Evolutionary conservation across 37 sponge, comb jelly and placozoan species (phyloP), one percentile per base, ranked within the genome.

Genomic region (Agelas oroides): DNA sequence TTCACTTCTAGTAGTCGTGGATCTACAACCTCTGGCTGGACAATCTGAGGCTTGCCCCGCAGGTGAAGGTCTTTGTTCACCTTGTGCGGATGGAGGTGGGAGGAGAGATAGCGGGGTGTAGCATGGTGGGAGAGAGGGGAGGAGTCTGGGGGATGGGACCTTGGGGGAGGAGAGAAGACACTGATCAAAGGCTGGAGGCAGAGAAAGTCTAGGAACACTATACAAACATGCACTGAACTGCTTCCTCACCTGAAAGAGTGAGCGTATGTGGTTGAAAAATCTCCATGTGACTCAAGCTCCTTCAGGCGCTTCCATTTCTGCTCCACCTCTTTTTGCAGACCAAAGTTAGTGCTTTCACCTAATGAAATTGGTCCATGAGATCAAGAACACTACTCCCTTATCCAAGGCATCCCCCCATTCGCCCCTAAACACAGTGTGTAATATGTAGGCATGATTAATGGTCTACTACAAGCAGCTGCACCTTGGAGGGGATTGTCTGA

Each of bases 401-500:
- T n/a, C n/a, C n/a, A n/a, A n/a, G n/a, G n/a, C n/a, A n/a, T n/a
- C n/a, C n/a, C n/a, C n/a, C n/a, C n/a, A n/a, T n/a, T n/a, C n/a
- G n/a, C n/a, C n/a, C n/a, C n/a, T n/a, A n/a, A n/a, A n/a, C n/a
- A n/a, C n/a, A n/a, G n/a, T n/a, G n/a, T n/a, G n/a, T n/a, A n/a
- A n/a, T n/a, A n/a, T n/a, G n/a, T n/a, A n/a, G n/a, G n/a, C n/a
- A n/a, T n/a, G n/a, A n/a, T n/a, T n/a, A n/a, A n/a, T n/a, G n/a
- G n/a, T n/a, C n/a, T n/a, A n/a, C n/a, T n/a, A n/a, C n/a, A n/a
- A n/a, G n/a, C n/a, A n/a, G n/a, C n/a, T n/a, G n/a, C n/a, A n/a
- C 94, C 95, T 65, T 73, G 55, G 5, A 89, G 25, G 2, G 95
- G 95, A 52, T 93, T 69, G 70, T 97, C 95, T 25, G 89, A 87